phyloP scores from a whole-genome alignment of 2,888 invertebrate species.

The Saturnia japonica region DNA sequence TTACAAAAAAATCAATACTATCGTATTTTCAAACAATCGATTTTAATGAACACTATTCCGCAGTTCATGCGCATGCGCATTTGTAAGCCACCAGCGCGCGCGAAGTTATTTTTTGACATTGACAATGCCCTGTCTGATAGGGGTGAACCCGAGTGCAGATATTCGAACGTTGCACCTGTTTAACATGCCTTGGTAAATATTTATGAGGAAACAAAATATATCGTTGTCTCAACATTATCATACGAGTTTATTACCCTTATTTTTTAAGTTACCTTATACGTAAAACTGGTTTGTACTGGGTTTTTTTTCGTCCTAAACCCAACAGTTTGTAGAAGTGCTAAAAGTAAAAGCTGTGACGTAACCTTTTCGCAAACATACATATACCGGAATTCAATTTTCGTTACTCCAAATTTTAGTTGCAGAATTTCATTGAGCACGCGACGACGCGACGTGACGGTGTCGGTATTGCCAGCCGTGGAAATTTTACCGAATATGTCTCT shows the following conservation, averaged over 20 bases:
- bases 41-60: not conserved
- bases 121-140: not conserved
- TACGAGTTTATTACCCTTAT: not conserved
- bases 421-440: not conserved
- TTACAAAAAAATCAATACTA: too few species aligned
- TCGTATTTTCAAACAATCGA: too few species aligned
- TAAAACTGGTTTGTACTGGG: not conserved
- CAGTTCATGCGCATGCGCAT: not conserved
- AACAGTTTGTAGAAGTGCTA: not conserved
- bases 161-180: slow-evolving; percentile 4
- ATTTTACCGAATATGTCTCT: not conserved
- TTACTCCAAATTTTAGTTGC: not conserved
- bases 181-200: not conserved
- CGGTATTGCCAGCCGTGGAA: not conserved
- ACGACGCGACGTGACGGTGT: not conserved
- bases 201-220: not conserved
- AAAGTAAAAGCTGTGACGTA: slow-evolving; percentile 9
- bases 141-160: not conserved
- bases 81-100: not conserved
- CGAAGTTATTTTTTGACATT: slow-evolving; percentile 9
- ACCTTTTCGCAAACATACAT: not conserved
- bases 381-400: slow-evolving; percentile 3
- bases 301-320: not conserved
- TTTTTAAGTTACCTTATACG: not conserved
- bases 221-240: not conserved